Conservation (phyloP, 2,888 invertebrate species). For the Sabellastarte sp. region DNA sequence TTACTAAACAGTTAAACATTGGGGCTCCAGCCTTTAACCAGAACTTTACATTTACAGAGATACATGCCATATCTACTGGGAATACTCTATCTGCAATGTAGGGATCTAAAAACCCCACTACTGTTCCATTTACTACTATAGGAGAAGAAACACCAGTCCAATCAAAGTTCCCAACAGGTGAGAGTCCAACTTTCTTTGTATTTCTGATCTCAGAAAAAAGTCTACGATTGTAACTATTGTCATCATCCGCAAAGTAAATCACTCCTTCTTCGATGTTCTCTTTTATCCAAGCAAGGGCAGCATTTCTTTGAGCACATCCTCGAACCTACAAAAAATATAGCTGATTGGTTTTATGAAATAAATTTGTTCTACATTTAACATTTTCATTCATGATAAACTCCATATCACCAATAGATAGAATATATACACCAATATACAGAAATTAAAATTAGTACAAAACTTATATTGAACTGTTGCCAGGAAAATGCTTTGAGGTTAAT, state of each 20-base stretch:
- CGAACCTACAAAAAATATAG: no score
- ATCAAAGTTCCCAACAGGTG: not conserved
- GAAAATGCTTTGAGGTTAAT: no score
- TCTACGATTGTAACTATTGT: not conserved
- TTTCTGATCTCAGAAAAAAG: not conserved
- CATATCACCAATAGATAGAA: no score
- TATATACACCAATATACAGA: no score
- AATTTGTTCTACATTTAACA: no score
- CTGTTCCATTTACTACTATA: not conserved
- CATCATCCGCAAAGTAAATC: conserved; percentile 2
- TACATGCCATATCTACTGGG: not conserved
- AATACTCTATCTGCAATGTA: not conserved
- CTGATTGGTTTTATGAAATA: no score
- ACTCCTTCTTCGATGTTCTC: no score
- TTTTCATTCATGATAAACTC: no score
- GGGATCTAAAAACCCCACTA: not conserved
- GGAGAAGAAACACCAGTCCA: not conserved
- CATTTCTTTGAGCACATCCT: no score
- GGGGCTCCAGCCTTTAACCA: not conserved
- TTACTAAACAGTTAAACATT: not conserved
- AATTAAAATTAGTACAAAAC: no score
- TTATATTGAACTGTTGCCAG: no score
- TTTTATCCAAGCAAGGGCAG: no score
- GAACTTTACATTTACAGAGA: not conserved
- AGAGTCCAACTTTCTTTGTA: not conserved